Evolutionary conservation across 2,888 invertebrate genomes (phyloP), one percentile per base, ranked within the genome.

Genomic region (Dexiosoma caninum): DNA sequence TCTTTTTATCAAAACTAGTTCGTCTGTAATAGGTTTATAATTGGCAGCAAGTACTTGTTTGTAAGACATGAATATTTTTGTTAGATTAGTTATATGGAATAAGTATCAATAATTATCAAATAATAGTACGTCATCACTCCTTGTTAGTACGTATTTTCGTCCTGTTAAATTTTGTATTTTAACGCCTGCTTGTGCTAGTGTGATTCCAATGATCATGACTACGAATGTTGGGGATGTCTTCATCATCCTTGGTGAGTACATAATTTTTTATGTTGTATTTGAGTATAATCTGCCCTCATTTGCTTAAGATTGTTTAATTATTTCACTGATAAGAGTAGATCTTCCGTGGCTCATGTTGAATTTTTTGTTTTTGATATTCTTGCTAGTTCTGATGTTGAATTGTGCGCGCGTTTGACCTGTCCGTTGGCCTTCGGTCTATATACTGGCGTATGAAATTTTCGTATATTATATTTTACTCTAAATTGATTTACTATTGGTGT

Each of bases 261-360:
- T 57, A 37, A 16, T 57, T 57, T 37, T 57, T 57, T 57, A 57
- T 57, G 21, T 57, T 37, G 21, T 57, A 21, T 57, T 57, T 57
- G 21, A 37, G 9, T 21, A 32, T 10, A 21, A 57, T 16, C 57
- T 8, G 21, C 57, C 21, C 4, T 57, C 57, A n/a, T 37, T 57
- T n/a, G 57, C 16, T 19, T 37, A 9, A 21, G 10, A n/a, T 57
- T 57, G n/a, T 57, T 57, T 21, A 57, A 4, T 37, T 57, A 35
- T 37, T 57, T 57, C 21, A 21, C 57, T 9, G 57, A 6, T 32
- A 27, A 6, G 55, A 51, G 14, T 51, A 46, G 10, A 4, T 46
- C 46, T 46, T 46, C 32, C 32, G 32, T 32, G 32, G n/a, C n/a
- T n/a, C n/a, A n/a, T n/a, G n/a, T n/a, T n/a, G n/a, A n/a, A n/a